Percentiles rank a stretch among this genome's conserved stretches.
phyloP scores from a whole-genome alignment of 2,113 vertebrate species.

The Naja naja region DNA sequence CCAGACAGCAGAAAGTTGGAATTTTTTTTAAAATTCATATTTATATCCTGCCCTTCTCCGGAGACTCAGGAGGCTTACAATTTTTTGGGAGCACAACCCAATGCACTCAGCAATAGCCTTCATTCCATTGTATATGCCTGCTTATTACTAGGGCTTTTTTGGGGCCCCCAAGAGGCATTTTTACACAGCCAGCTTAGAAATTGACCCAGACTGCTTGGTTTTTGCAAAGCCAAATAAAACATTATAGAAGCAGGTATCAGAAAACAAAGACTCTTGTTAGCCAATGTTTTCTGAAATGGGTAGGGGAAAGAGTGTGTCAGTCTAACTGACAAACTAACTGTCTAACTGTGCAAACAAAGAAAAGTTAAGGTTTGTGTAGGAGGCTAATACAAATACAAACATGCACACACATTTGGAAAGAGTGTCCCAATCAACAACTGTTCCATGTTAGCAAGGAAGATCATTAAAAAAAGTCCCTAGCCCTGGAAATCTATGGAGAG shows the following conservation, averaged over 20 bases:
- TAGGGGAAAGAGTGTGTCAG: background rate
- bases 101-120: no score
- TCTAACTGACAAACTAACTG: background rate
- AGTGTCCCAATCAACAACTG: slow-evolving; percentile 43
- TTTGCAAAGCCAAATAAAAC: background rate
- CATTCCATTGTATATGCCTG: no score
- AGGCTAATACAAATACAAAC: background rate
- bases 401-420: slow-evolving; percentile 18
- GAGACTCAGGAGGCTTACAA: no score
- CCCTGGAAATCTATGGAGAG: slow-evolving; percentile 70
- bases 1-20: background rate
- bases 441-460: slow-evolving; percentile 40
- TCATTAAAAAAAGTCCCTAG: slow-evolving; percentile 61
- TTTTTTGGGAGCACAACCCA: no score
- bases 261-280: background rate
- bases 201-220: background rate
- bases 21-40: no score
- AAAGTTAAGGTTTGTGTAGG: background rate
- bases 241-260: background rate
- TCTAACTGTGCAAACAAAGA: background rate
- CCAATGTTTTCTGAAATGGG: background rate
- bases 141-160: no score
- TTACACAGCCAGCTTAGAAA: no score
- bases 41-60: no score
- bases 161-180: no score